Evolutionary conservation across 2,113 vertebrate species (phyloP).

Genomic region (Callocephalon fimbriatum): DNA sequence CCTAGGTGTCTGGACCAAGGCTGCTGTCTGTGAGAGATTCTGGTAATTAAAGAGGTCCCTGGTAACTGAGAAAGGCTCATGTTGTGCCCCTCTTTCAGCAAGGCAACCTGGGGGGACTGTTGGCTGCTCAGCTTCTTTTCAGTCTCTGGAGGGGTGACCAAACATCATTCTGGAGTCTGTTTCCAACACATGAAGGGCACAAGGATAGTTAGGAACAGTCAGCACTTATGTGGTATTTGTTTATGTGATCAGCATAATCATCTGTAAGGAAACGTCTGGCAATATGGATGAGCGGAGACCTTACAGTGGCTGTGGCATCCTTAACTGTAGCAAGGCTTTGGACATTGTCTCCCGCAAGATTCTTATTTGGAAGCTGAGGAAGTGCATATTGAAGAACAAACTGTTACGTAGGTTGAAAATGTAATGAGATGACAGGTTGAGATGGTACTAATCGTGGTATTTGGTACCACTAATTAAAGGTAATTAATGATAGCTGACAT

Average conservation of each 20-base stretch:
- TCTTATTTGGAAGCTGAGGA: neutral
- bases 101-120: neutral
- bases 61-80: neutral
- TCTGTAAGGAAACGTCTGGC: neutral
- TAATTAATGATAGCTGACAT: neutral
- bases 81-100: neutral
- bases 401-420: neutral
- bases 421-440: neutral
- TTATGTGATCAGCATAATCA: neutral
- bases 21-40: neutral
- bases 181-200: neutral
- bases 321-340: neutral
- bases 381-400: neutral
- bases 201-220: neutral
- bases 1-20: neutral
- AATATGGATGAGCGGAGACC: fast-evolving
- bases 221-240: neutral
- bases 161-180: neutral
- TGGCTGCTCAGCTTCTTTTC: neutral
- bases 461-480: neutral
- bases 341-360: fast-evolving
- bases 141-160: neutral
- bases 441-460: neutral
- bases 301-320: neutral
- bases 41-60: neutral